A percentile compares a stretch with the other conserved stretches of the same genome.
Evolutionary conservation across 1,140 invertebrate genomes (phyloP).

Genomic region (Pantala flavescens): DNA sequence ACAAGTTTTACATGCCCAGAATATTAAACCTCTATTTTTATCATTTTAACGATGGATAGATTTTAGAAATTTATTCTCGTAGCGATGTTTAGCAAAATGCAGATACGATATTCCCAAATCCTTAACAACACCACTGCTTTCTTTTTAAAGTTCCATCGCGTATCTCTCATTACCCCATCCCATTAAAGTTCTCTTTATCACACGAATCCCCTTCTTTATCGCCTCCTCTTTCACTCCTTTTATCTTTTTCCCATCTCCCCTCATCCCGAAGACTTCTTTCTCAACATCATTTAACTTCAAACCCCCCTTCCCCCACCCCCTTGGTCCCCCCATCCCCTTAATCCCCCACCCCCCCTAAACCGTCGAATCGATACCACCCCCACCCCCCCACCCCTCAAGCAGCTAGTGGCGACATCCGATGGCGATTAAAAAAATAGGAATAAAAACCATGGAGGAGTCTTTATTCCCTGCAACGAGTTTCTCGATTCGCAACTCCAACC

Average conservation of each 20-base stretch:
- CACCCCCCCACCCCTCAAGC: background rate
- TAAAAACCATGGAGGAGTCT: background rate
- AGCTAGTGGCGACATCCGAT: conserved; percentile 2
- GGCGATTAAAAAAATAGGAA: background rate
- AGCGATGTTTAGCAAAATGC: too few relatives aligned
- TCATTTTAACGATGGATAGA: too few relatives aligned
- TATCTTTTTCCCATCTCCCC: too few relatives aligned
- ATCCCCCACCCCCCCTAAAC: background rate
- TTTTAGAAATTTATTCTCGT: too few relatives aligned
- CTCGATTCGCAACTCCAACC: too few relatives aligned
- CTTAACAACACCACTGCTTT: background rate
- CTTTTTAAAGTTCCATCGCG: background rate
- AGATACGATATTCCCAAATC: too few relatives aligned
- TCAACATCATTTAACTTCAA: background rate
- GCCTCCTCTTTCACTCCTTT: background rate
- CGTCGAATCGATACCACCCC: background rate
- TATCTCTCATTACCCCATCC: background rate
- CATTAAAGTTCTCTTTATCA: background rate
- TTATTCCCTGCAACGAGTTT: background rate
- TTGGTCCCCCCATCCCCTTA: background rate
- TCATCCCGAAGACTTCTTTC: too few relatives aligned
- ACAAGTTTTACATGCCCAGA: too few relatives aligned
- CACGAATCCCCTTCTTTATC: background rate
- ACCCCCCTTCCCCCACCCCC: background rate
- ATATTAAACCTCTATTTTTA: too few relatives aligned